A percentile compares a stretch with the other conserved stretches of the same genome.
phyloP scores from a whole-genome alignment of 2,888 invertebrate species.

The Andrena trimmerana region DNA sequence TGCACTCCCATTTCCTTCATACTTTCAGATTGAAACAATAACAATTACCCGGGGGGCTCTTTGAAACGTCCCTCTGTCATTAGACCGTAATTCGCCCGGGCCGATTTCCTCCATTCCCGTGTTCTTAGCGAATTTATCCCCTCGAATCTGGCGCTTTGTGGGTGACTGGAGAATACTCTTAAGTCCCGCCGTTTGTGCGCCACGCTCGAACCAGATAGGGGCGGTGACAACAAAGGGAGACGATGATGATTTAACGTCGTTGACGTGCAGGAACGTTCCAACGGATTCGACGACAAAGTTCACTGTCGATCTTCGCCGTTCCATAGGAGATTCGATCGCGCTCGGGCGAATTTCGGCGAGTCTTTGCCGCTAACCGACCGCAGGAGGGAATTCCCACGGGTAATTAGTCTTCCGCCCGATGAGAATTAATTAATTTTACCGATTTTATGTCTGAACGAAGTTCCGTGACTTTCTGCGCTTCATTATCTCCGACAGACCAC shows the following conservation, averaged over 20 bases:
- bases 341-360: constrained; percentile 2
- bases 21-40: constrained; percentile 27
- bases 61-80: constrained; percentile 10
- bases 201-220: not conserved
- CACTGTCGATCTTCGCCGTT: constrained; percentile 22
- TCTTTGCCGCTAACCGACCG: not conserved
- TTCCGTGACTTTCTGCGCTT: constrained; percentile 21
- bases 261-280: constrained; percentile 27
- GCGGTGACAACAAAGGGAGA: not conserved
- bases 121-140: constrained; percentile 24
- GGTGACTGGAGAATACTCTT: constrained; percentile 6
- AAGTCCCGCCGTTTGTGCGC: not conserved
- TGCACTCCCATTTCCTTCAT: constrained; percentile 8
- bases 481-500: constrained; percentile 32
- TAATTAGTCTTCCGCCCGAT: constrained; percentile 59
- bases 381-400: constrained; percentile 29
- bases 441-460: constrained; percentile 48
- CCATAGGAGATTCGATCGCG: constrained; percentile 33
- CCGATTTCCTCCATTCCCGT: constrained; percentile 22
- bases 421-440: constrained; percentile 58
- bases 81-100: constrained; percentile 15
- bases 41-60: constrained; percentile 27
- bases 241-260: constrained; percentile 8
- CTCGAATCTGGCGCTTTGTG: constrained; percentile 25
- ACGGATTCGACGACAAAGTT: constrained; percentile 38